Base-by-base conservation (phyloP, 2,113 vertebrate species). In the Chaenocephalus aceratus region DNA sequence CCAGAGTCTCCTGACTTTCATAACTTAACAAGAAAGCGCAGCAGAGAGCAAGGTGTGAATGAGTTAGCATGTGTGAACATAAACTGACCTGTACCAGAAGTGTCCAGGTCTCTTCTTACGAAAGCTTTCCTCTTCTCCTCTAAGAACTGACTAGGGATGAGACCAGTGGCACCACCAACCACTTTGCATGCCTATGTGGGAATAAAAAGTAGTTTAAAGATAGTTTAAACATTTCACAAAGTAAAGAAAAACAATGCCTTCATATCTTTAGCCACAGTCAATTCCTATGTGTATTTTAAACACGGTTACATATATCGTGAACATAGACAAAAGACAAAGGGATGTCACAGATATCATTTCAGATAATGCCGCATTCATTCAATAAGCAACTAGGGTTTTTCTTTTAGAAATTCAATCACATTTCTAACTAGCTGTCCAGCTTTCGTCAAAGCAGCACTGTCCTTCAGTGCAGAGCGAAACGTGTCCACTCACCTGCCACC, bases 91-190 rank as follows among this genome's bases (percentile, higher is more conserved):
- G 92, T 94, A 96, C 96, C 97, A 90, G 97, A 94, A 74, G 88
- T 95, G 80, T 97, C 96, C 96, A 95, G 96, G 91, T 99, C 97
- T 94, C 92, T 96, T 86, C 97, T 96, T 84, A 99, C 98, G 95
- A 99, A 99, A 26, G 98, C 98, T 92, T 99, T 99, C 88, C 98
- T 97, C 93, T 99, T 99, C 94, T 99, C 98, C 93, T 99, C 98
- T 79, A 99, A 92, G 89, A 97, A 98, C 91, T 99, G 98, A 91
- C 98, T 99, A 70, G 98, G 98, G 90, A 99, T 97, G 82, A 99
- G 97, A 48, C 98, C 98, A 66, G 97, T 96, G 44, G 94, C 96
- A 90, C 97, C 97, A 84, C 97, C 97, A 89, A 96, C 95, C 63
- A 99, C 95, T 82, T 97, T 96, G 88, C 95, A 90, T 60, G 98